Evolutionary conservation across 2,113 vertebrate genomes (phyloP).

Genomic region (Plecotus auritus): DNA sequence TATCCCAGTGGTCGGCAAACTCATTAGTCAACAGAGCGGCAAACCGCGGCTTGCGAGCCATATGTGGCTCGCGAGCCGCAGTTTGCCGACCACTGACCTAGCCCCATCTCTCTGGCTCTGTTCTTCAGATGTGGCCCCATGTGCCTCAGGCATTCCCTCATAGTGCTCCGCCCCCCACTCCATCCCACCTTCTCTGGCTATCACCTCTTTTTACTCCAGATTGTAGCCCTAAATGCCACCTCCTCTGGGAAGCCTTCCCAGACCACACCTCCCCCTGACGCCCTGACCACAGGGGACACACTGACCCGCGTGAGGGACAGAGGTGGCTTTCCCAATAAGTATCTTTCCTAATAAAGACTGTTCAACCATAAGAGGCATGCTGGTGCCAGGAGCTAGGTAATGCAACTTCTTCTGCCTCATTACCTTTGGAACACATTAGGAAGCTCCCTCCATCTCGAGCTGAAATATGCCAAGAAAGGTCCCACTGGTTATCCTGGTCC

Average conservation of each 20-base stretch:
- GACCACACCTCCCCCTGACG: not conserved
- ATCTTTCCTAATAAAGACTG: not conserved
- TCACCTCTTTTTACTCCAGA: not conserved
- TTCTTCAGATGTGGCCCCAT: fast-evolving
- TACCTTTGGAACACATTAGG: not conserved
- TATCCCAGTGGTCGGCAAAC: too few relatives aligned
- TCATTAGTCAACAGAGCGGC: too few relatives aligned
- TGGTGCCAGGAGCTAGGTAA: too few relatives aligned
- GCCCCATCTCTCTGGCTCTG: fast-evolving
- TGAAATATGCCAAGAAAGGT: not conserved
- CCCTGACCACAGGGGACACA: not conserved
- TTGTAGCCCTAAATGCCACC: not conserved
- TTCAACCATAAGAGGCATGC: fast-evolving
- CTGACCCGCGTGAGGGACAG: not conserved
- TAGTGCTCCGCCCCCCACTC: not conserved
- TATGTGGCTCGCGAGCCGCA: too few relatives aligned
- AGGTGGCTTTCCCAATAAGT: not conserved
- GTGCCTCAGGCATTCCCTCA: not conserved
- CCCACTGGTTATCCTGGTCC: not conserved
- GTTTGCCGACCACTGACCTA: too few relatives aligned
- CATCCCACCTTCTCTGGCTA: too few relatives aligned
- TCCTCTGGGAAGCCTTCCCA: not conserved
- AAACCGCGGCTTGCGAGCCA: too few relatives aligned
- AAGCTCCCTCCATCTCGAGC: not conserved
- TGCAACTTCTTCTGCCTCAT: not conserved